A percentile compares a stretch with the other conserved stretches of the same genome.
These are phyloP conservation scores for Ispidina picta DNA, from an alignment of 2,797 vertebrate species.

Conservation along the genomic window DNA sequence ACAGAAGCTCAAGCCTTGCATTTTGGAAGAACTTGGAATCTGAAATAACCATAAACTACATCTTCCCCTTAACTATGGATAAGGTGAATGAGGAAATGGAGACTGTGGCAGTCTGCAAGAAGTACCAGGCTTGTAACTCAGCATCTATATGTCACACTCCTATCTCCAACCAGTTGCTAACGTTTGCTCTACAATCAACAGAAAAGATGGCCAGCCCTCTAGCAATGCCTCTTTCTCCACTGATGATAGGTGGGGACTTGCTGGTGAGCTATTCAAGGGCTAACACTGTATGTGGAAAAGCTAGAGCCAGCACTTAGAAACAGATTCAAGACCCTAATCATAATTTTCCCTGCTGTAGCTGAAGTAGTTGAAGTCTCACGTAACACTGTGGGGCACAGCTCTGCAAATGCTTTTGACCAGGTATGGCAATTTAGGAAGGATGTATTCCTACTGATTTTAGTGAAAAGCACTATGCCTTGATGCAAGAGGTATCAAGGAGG, in stretches of 20 bases:
- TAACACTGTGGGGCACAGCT: neutral
- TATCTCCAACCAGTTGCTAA: neutral
- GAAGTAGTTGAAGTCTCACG: neutral
- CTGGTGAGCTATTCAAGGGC: neutral
- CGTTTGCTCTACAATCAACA: neutral
- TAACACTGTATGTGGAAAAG: neutral
- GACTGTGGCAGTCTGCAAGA: neutral
- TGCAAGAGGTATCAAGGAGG: neutral
- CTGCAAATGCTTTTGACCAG: conserved; percentile 12
- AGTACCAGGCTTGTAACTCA: neutral
- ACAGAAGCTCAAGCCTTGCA: neutral
- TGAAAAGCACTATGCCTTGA: neutral
- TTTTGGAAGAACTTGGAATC: conserved; percentile 26
- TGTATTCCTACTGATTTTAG: neutral
- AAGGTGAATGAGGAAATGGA: neutral
- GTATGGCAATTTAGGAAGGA: neutral
- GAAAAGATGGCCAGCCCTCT: neutral
- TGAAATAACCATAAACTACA: neutral
- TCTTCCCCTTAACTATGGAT: neutral
- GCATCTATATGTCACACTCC: neutral
- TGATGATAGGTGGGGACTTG: neutral
- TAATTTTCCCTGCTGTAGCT: conserved; percentile 5
- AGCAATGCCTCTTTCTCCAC: neutral
- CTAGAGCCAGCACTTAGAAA: neutral
- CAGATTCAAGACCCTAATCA: conserved; percentile 11